Conservation (phyloP, 1,140 invertebrate genomes). For the Macrosteles quadrilineatus region DNA sequence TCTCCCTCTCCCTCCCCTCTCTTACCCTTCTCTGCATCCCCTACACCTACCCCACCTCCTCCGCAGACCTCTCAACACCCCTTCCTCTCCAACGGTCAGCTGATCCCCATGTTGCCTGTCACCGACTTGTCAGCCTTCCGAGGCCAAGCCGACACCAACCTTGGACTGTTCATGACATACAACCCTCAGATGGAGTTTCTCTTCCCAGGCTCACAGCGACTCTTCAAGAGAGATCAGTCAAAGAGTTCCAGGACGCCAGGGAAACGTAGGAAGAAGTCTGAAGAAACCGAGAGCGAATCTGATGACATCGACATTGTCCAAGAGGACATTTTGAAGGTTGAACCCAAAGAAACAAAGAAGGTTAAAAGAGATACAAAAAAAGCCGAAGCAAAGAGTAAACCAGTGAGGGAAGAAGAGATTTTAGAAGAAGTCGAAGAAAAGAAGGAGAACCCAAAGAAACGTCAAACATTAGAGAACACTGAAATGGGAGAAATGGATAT, state of each 20-base stretch:
- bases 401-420: conserved; percentile 2
- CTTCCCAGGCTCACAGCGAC: conserved; percentile 8
- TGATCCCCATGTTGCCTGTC: conserved; percentile 39
- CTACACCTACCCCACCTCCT: background rate
- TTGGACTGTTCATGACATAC: background rate
- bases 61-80: background rate
- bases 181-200: background rate
- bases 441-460: conserved; percentile 21
- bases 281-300: background rate
- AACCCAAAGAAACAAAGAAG: background rate
- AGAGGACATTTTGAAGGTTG: conserved; percentile 1
- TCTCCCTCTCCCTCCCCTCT: background rate
- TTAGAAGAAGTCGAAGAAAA: conserved; percentile 7
- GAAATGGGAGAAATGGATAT: background rate
- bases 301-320: background rate
- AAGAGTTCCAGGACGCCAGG: conserved; percentile 47
- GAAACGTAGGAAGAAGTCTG: conserved; percentile 39
- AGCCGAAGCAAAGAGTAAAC: conserved; percentile 16
- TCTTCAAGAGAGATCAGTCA: conserved; percentile 54
- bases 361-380: conserved; percentile 30
- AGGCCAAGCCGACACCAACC: conserved; percentile 9
- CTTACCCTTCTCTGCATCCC: conserved; percentile 6
- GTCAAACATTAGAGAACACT: background rate
- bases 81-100: conserved; percentile 35
- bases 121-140: conserved; percentile 37